A percentile compares a stretch with the other conserved stretches of the same genome.
These are phyloP conservation scores for Phoeniculus purpureus DNA, from an alignment of 2,797 vertebrate species.

Conservation along the genomic window DNA sequence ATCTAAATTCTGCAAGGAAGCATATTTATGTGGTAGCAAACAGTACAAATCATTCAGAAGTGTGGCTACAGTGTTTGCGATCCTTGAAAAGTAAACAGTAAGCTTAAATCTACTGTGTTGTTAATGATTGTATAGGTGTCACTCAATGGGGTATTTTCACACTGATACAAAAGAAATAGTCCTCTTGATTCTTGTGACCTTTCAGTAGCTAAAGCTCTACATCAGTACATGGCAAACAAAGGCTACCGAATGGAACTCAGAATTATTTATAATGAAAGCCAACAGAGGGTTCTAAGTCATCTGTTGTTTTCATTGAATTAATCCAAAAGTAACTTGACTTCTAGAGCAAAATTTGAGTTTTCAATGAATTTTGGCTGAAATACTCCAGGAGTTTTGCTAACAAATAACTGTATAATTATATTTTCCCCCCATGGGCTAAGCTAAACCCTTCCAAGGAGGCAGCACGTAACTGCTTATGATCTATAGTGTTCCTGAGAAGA, in stretches of 20 bases:
- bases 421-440: not conserved
- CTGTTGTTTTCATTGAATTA: not conserved
- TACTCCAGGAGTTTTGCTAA: not conserved
- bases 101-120: not conserved
- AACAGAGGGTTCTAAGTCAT: not conserved
- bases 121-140: not conserved
- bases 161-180: not conserved
- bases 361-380: not conserved
- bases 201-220: not conserved
- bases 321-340: constrained; percentile 1
- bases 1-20: constrained; percentile 45
- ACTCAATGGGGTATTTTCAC: not conserved
- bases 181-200: not conserved
- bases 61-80: not conserved
- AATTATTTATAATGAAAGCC: constrained; percentile 6
- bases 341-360: not conserved
- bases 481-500: not conserved
- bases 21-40: constrained; percentile 25
- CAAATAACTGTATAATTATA: not conserved
- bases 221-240: not conserved
- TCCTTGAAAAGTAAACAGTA: not conserved
- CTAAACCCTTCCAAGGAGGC: not conserved
- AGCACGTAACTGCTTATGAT: not conserved
- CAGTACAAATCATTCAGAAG: not conserved
- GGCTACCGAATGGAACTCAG: not conserved